Evolutionary conservation across 1,140 invertebrate species (phyloP).

Genomic region (Mylabris phalerata): DNA sequence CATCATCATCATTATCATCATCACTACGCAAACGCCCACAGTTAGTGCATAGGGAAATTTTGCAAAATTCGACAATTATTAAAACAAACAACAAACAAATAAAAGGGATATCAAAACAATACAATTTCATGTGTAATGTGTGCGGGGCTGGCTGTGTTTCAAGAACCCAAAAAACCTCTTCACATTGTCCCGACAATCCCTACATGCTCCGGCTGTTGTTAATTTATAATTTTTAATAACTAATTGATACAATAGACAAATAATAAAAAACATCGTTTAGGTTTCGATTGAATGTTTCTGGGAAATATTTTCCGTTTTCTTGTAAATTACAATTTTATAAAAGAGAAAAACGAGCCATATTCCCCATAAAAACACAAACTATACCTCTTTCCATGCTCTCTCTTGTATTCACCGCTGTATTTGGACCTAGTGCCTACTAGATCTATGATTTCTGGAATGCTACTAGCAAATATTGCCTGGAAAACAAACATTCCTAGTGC

Average conservation of each 20-base stretch:
- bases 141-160: slow-evolving; percentile 34
- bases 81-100: not conserved
- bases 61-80: no score
- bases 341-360: slow-evolving; percentile 14
- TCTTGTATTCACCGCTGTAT: slow-evolving; percentile 95
- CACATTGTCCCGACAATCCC: no score
- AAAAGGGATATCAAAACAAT: not conserved
- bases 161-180: not conserved
- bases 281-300: no score
- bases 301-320: no score
- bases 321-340: no score
- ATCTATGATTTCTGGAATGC: slow-evolving; percentile 98
- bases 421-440: slow-evolving; percentile 96
- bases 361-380: slow-evolving; percentile 15
- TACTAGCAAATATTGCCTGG: slow-evolving; percentile 96
- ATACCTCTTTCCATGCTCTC: slow-evolving; percentile 97
- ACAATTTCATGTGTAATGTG: slow-evolving; percentile 2
- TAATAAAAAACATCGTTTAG: not conserved
- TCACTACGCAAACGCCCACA: no score
- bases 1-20: no score
- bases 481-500: slow-evolving; percentile 47
- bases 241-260: not conserved
- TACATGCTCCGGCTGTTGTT: no score
- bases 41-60: no score
- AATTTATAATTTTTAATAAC: no score